Base-by-base conservation (phyloP, 2,888 invertebrate genomes). In the Pyrochroa serraticornis region DNA sequence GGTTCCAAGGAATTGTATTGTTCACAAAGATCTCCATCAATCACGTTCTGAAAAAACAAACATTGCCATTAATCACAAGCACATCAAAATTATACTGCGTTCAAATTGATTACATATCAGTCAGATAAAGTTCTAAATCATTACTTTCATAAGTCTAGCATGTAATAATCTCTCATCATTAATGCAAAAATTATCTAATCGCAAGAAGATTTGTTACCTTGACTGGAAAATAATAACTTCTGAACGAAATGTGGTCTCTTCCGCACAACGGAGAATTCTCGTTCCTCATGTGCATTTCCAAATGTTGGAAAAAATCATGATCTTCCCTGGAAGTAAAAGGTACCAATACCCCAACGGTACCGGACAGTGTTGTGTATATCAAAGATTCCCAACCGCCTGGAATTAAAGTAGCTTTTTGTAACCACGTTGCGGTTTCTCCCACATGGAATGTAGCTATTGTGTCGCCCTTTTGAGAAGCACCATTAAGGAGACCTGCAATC, bases 231-330 rank as follows among this genome's bases (percentile, higher is more conserved):
- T 98, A 98, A 74, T 95, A 97, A 58, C 97, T 97, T 70, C 99
- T 86, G 80, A 92, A 99, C 0, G 97, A 95, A 30, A 99, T 83
- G 79, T 99, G 99, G 80, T 99, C 99, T 12, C 99, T 84, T 0
- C 99, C 99, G 80, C 97, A 97, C 0, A 99, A 81, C 0, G 99
- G 97, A 0, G 96, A 87, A 80, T 97, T 92, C 79, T 99, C 98
- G 64, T 95, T 93, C 47, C 99, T 84, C 95, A 99, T 95, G 78
- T 99, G 97, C 98, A 99, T 99, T 80, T 99, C 99, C 62, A 99
- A 82, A 81, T 98, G 97, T 76, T 98, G 97, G 82, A 99, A 99
- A 79, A 99, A 98, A 77, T 99, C 99, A 71, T 96, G 97, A 79
- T 99, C 98, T 82, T 98, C 97, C 70, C 95, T 89, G 10, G 95